Percentiles rank a stretch among this genome's conserved stretches.
These are phyloP conservation scores for Tinea pellionella DNA, from an alignment of 2,888 invertebrate species.

Conservation along the genomic window DNA sequence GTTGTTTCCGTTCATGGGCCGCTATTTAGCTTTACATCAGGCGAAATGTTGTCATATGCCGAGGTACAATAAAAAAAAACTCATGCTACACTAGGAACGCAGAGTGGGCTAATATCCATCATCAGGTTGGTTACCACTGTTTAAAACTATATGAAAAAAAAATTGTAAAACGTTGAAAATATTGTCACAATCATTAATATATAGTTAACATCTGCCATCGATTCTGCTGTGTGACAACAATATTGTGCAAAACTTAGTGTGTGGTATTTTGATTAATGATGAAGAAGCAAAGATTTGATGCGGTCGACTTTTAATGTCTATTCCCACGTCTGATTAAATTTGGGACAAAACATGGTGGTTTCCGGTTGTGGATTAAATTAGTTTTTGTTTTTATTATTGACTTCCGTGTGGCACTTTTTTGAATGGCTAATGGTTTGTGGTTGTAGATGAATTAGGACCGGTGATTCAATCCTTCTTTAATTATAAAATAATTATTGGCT, in stretches of 20 bases:
- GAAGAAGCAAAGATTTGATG: background rate
- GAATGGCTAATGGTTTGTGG: background rate
- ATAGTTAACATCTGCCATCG: background rate
- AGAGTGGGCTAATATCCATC: too few relatives aligned
- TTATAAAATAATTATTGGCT: too few relatives aligned
- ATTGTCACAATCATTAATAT: background rate
- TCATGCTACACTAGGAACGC: too few relatives aligned
- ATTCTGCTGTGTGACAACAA: conserved; percentile 28
- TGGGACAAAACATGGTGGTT: conserved; percentile 21
- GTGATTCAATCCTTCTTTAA: too few relatives aligned
- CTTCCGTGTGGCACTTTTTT: background rate
- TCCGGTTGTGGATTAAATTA: background rate
- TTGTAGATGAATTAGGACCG: background rate
- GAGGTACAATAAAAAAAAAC: too few relatives aligned
- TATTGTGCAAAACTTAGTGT: conserved; percentile 25
- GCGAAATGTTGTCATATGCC: too few relatives aligned
- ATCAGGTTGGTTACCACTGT: too few relatives aligned
- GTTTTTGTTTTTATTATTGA: background rate
- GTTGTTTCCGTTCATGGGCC: too few relatives aligned
- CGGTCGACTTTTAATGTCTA: background rate
- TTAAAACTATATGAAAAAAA: too few relatives aligned
- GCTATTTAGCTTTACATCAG: too few relatives aligned
- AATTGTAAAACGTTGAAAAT: too few relatives aligned
- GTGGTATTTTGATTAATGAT: conserved; percentile 6
- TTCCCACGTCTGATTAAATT: conserved; percentile 25